Conservation (phyloP, 2,888 invertebrate species). For the Parnassius mnemosyne region DNA sequence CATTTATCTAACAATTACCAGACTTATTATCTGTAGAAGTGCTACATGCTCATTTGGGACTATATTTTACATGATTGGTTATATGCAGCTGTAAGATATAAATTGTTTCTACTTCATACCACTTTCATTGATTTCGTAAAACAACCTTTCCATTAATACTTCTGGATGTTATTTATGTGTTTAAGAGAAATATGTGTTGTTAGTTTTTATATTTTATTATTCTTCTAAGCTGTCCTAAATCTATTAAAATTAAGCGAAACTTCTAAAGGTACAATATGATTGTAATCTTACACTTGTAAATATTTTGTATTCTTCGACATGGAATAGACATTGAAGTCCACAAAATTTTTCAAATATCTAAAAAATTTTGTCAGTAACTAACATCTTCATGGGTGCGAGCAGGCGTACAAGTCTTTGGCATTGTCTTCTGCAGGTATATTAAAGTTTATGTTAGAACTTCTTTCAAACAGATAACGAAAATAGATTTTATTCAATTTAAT, state of each 20-base stretch:
- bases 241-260: conserved; percentile 12
- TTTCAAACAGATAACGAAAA: too few species aligned
- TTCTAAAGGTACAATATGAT: conserved; percentile 18
- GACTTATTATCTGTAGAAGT: background rate
- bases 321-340: background rate
- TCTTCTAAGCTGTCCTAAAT: background rate
- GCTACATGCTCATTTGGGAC: background rate
- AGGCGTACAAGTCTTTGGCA: conserved; percentile 16
- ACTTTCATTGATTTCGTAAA: conserved; percentile 2
- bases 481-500: background rate
- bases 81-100: background rate
- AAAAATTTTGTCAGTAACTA: conserved; percentile 1
- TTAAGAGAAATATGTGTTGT: background rate
- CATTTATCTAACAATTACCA: background rate
- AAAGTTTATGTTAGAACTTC: too few species aligned
- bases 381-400: conserved; percentile 2
- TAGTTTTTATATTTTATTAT: conserved; percentile 9
- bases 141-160: background rate
- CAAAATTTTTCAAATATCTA: background rate
- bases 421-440: conserved; percentile 8
- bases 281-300: conserved; percentile 19
- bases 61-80: background rate
- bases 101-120: conserved; percentile 1
- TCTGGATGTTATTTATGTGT: conserved; percentile 9
- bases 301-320: conserved; percentile 20